A percentile compares a stretch with the other conserved stretches of the same genome.
Evolutionary conservation across 1,140 invertebrate species (phyloP).

Genomic region (Scaptomyza hsui): DNA sequence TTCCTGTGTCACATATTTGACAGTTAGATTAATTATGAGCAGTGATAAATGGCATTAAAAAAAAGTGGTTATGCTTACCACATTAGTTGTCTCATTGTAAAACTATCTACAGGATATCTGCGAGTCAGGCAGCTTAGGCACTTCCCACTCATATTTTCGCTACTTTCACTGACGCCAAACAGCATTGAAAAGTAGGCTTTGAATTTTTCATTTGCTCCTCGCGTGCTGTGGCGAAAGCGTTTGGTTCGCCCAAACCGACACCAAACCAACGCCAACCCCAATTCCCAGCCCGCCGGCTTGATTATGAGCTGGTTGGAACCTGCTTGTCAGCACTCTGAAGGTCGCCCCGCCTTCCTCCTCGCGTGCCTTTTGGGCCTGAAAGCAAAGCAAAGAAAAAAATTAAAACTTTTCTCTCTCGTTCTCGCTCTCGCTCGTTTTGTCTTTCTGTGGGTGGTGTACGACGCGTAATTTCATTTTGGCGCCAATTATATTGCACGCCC

Average conservation of each 20-base stretch:
- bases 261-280: not conserved
- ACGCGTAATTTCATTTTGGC: conserved; percentile 64
- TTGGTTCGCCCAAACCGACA: conserved; percentile 22
- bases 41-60: not conserved
- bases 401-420: conserved; percentile 60
- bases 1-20: not conserved
- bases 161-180: conserved; percentile 20
- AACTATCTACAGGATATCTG: not conserved
- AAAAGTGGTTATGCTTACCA: too few relatives aligned
- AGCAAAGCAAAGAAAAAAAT: conserved; percentile 46
- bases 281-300: conserved; percentile 20
- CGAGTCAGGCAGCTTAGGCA: not conserved
- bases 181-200: conserved; percentile 45
- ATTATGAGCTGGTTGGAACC: conserved; percentile 49
- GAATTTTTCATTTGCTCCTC: conserved; percentile 57
- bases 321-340: conserved; percentile 62
- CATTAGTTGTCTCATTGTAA: too few relatives aligned
- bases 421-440: not conserved
- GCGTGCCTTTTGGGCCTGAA: conserved; percentile 48
- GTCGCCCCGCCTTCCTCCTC: conserved; percentile 41
- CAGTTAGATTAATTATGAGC: not conserved
- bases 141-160: not conserved
- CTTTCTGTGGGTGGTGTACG: conserved; percentile 3
- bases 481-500: conserved; percentile 52
- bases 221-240: conserved; percentile 21